These are phyloP conservation scores for Apoda limacodes DNA, from an alignment of 2,888 invertebrate genomes.

Conservation along the genomic window DNA sequence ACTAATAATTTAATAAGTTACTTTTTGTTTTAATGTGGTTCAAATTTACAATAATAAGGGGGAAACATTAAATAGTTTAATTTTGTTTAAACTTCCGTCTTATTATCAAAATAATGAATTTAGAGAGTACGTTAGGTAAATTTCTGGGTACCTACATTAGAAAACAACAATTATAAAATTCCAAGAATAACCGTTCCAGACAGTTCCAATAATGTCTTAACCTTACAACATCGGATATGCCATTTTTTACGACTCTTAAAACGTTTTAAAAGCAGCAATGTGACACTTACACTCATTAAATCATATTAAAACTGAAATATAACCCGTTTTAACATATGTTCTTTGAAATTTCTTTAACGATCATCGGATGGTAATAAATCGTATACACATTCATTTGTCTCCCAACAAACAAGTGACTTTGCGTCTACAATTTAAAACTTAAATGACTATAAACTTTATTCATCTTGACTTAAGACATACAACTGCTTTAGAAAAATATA, in stretches of 20 bases:
- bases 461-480: slow-evolving; percentile 3
- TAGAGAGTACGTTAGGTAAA: no score
- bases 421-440: slow-evolving; percentile 9
- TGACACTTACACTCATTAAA: slow-evolving; percentile 29
- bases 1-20: no score
- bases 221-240: slow-evolving; percentile 21
- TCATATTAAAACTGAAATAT: slow-evolving; percentile 34
- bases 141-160: slow-evolving; percentile 4
- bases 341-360: slow-evolving; percentile 32
- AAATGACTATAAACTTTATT: slow-evolving; percentile 18
- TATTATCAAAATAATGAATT: slow-evolving; percentile 5
- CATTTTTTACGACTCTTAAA: slow-evolving; percentile 23
- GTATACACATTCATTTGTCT: slow-evolving; percentile 22
- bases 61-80: no score
- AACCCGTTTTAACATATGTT: slow-evolving; percentile 31
- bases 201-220: no score
- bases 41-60: no score
- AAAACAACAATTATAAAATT: slow-evolving; percentile 4
- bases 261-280: slow-evolving; percentile 24
- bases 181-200: slow-evolving; percentile 8
- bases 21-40: no score
- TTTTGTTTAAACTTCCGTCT: not conserved
- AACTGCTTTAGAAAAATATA: slow-evolving; percentile 23
- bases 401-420: slow-evolving; percentile 17
- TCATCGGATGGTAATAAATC: slow-evolving; percentile 28